Base-by-base conservation (phyloP, 1,140 invertebrate genomes). In the Drosophila sucinea region DNA sequence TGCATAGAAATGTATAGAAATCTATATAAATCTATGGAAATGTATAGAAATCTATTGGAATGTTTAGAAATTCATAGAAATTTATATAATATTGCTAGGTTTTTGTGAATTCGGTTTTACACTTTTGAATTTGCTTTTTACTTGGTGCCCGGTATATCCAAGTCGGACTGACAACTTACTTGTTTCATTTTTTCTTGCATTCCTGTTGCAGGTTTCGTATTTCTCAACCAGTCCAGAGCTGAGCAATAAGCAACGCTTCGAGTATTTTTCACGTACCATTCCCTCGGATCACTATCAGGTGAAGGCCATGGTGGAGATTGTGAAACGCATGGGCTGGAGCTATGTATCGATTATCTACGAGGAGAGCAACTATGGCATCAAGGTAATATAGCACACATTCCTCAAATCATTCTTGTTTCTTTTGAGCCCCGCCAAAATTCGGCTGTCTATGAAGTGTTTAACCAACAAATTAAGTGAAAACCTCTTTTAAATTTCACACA, bases 301-400 rank as follows among this genome's bases (percentile, higher is more conserved):
- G 0, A 96, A 97, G 86, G 98, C 97, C 0, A 99, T 99, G 96
- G 97, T 98, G 1, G 97, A 98, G 80, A 97, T 99, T 74, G 96
- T 99, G n/a, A 94, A 94, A 65, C 93, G 93, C 70, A 95, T 99
- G 91, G 94, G 95, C 25, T 99, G 98, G 98, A 97, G 96, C 71
- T 99, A 99, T 92, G 96, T 99, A 0, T 98, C 97, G 29, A 97
- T 99, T 60, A 96, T 99, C 61, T 99, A 99, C 90, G 98, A 99
- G 92, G 98, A 99, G 92, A 98, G 97, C 56, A 98, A 97, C 93
- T 99, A 99, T 82, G 98, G 98, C 2, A 97, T 98, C 51, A 98
- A 98, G 95, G 98, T 98, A 92, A 93, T 90, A 80, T 10, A 10
- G 1, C 29, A 41, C 10, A 10, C 7, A 11, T 8, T 35, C 2